Evolutionary conservation across 2,888 invertebrate genomes (phyloP).

Genomic region (Ametastegia equiseti): DNA sequence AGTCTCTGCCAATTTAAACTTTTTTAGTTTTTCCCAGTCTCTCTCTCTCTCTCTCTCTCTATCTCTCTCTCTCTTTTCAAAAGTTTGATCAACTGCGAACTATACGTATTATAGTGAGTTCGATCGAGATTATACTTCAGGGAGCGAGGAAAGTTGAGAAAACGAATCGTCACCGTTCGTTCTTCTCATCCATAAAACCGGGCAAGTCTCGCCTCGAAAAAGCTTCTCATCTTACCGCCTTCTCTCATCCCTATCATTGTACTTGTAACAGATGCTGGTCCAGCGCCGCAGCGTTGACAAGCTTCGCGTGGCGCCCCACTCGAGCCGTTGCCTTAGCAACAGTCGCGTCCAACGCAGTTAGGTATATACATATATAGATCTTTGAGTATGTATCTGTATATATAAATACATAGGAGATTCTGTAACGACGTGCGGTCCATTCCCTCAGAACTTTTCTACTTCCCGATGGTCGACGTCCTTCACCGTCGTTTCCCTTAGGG

Average conservation of each 20-base stretch:
- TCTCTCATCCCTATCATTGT: neutral
- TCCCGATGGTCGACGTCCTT: neutral
- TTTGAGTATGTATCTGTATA: neutral
- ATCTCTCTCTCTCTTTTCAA: too few species aligned
- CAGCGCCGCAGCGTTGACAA: slow-evolving; percentile 27
- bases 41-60: too few species aligned
- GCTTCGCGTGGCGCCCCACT: slow-evolving; percentile 34
- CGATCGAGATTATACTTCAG: slow-evolving; percentile 26
- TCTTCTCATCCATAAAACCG: neutral
- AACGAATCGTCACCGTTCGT: neutral
- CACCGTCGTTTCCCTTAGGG: neutral
- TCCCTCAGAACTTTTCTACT: slow-evolving; percentile 32
- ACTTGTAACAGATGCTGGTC: slow-evolving; percentile 39
- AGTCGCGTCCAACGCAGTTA: neutral
- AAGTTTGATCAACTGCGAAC: slow-evolving; percentile 24
- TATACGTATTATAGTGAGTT: neutral
- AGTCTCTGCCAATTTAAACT: slow-evolving; percentile 30
- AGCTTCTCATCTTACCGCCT: slow-evolving; percentile 2
- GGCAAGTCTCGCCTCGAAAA: neutral
- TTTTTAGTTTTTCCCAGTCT: slow-evolving; percentile 13
- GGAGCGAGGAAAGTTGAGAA: neutral
- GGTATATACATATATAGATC: neutral
- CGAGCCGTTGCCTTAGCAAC: slow-evolving; percentile 40
- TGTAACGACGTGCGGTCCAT: neutral
- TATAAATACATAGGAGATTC: slow-evolving; percentile 3